Base-by-base conservation (phyloP, 2,797 vertebrate species). In the Thunnus albacares region DNA sequence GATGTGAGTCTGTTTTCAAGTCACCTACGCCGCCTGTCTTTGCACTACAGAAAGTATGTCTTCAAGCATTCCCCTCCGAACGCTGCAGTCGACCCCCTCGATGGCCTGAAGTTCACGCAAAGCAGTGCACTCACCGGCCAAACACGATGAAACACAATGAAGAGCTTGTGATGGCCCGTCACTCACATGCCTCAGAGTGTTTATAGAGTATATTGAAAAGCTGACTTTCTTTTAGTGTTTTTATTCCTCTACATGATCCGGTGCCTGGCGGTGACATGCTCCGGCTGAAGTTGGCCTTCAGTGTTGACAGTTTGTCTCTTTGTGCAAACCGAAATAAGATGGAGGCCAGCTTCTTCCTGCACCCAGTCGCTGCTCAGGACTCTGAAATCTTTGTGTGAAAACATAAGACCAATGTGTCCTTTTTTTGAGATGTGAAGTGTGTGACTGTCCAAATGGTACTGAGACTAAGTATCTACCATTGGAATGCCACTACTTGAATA, bases 401-500 rank as follows among this genome's bases (percentile, higher is more conserved):
- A 73, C 59, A 68, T 0, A 0, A 79, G 56, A 70, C 52, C 43
- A 61, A 5, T 1, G 18, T 58, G 67, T 84, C 68, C 55, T 62
- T 58, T 45, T 47, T 61, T 64, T 75, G 18, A 80, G 52, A 77
- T 84, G 69, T 77, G 62, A 79, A 72, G 45, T 38, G 72, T 80
- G 79, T 55, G 80, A 77, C 70, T 78, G 71, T 84, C 63, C 64
- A 71, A 75, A 85, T 81, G 80, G 78, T 84, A 91, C 86, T 10
- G 10, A 76, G 55, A 72, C 35, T 41, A 59, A 78, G 64, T 77
- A 77, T 83, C 69, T 83, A 60, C 70, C 56, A 15, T 77, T 79
- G 30, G 71, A 84, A 78, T 56, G 79, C 78, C 77, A 80, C 87
- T 87, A 91, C 90, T 89, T 92, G 83, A 93, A 88, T 84, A 80